phyloP scores from a whole-genome alignment of 2,797 vertebrate genomes.

The Molothrus ater region DNA sequence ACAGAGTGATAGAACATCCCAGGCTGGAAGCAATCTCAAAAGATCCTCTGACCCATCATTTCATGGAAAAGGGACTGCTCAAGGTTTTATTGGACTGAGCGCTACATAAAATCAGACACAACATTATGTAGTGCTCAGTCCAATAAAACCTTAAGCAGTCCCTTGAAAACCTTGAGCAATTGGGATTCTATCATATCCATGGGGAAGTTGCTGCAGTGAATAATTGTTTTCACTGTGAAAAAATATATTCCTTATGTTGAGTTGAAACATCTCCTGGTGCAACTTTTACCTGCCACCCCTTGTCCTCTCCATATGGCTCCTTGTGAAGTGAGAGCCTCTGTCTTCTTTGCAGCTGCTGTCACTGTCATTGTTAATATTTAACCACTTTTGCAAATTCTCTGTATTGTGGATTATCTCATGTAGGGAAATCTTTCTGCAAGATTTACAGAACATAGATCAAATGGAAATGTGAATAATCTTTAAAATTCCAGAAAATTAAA shows the following conservation, averaged over 20 bases:
- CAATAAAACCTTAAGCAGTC: neutral
- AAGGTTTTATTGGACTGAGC: too few species aligned
- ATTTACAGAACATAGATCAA: neutral
- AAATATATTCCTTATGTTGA: neutral
- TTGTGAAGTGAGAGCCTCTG: neutral
- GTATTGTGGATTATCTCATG: neutral
- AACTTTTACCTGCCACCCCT: neutral
- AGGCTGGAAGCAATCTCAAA: neutral
- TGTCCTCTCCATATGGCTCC: neutral
- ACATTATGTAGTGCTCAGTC: neutral
- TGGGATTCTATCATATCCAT: neutral
- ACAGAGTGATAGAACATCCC: neutral
- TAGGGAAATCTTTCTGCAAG: neutral
- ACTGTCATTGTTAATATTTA: neutral
- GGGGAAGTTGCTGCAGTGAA: neutral
- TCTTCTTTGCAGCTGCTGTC: neutral
- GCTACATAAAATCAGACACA: too few species aligned
- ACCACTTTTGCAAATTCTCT: neutral
- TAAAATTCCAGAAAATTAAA: slow-evolving; percentile 3
- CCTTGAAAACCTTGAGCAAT: too few species aligned
- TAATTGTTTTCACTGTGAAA: neutral
- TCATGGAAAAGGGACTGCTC: neutral
- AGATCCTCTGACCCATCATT: neutral
- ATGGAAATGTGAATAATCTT: neutral
- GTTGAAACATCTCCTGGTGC: neutral